phyloP scores from a whole-genome alignment of 2,888 invertebrate genomes.

The Fissipunctia ypsillon region DNA sequence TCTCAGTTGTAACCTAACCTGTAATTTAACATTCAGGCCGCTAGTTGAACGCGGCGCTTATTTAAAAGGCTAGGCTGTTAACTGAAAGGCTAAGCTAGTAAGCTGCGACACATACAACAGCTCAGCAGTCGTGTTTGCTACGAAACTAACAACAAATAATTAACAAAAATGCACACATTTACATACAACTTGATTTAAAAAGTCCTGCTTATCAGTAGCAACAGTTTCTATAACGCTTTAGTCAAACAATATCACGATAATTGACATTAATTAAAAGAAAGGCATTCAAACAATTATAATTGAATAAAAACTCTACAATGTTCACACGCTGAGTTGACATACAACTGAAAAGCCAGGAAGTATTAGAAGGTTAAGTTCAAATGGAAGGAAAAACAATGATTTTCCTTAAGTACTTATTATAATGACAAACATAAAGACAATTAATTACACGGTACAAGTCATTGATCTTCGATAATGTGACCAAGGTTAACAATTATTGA shows the following conservation, averaged over 20 bases:
- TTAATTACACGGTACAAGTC: constrained; percentile 38
- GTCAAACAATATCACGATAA: not conserved
- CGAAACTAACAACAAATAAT: too few species aligned
- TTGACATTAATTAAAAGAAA: constrained; percentile 13
- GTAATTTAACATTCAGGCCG: too few species aligned
- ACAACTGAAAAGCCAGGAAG: constrained; percentile 52
- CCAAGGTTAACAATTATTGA: constrained; percentile 36
- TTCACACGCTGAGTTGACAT: constrained; percentile 24
- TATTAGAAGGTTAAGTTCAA: constrained; percentile 26
- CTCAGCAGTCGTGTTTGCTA: too few species aligned
- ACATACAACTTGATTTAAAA: too few species aligned
- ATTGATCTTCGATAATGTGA: constrained; percentile 32
- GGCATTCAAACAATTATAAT: constrained; percentile 3
- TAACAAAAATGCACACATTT: too few species aligned
- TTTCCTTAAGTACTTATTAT: constrained; percentile 48
- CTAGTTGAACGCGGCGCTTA: too few species aligned
- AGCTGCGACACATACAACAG: too few species aligned
- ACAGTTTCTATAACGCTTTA: not conserved
- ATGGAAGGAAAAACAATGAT: constrained; percentile 35
- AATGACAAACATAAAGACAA: not conserved
- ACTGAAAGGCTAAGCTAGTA: too few species aligned
- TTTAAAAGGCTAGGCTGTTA: too few species aligned
- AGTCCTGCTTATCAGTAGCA: too few species aligned
- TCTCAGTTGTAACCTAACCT: too few species aligned
- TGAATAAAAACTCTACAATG: constrained; percentile 6